Evolutionary conservation across 64 coral and sea anemone species (phyloP).

Genomic region (Pachyseris speciosa): DNA sequence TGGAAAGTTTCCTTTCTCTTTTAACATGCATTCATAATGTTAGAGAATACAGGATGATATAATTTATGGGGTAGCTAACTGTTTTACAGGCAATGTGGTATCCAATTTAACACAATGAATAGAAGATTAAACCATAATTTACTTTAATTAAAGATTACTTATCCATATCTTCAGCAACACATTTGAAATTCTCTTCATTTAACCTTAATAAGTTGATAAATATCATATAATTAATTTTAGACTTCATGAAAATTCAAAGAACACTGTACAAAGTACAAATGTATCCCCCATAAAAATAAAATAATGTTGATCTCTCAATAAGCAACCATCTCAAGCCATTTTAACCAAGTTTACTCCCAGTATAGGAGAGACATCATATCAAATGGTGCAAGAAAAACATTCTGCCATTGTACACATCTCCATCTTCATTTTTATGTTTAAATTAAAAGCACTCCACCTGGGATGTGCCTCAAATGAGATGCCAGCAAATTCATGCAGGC

Average conservation of each 20-base stretch:
- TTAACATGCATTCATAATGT: no score
- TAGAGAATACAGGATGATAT: no score
- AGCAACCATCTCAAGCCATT: background rate
- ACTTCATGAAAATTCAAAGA: background rate
- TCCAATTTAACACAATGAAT: no score
- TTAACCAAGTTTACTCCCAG: background rate
- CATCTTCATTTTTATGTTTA: background rate
- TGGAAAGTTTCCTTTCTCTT: no score
- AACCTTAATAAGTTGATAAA: background rate
- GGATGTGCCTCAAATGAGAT: background rate
- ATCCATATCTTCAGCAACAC: no score
- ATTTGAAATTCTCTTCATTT: no score
- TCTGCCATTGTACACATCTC: no score
- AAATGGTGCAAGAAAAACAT: background rate
- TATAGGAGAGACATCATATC: background rate
- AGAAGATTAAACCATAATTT: no score
- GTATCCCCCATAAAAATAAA: background rate
- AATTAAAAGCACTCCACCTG: background rate
- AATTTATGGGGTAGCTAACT: no score
- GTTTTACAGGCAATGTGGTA: no score
- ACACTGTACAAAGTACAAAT: constrained; percentile 3
- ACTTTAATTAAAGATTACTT: no score
- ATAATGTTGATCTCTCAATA: background rate
- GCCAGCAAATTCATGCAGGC: background rate
- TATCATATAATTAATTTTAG: background rate